Conservation (phyloP, 2,797 vertebrate species). For the Antennarius maculatus region DNA sequence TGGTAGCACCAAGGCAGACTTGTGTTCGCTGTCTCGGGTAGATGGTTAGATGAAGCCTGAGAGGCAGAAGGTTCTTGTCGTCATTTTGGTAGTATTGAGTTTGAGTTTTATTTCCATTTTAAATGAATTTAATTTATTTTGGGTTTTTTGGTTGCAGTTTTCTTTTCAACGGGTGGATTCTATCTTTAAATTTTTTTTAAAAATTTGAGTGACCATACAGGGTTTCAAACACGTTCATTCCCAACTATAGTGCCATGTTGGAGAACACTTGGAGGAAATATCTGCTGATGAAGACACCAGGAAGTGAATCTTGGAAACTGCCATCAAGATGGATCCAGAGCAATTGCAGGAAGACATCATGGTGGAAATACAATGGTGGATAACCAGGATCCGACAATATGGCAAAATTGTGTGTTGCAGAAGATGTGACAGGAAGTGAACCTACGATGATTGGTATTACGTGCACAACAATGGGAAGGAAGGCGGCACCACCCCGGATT, state of each 20-base stretch:
- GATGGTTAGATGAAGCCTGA: conserved; percentile 88
- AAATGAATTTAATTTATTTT: too few species aligned
- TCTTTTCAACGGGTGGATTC: conserved; percentile 14
- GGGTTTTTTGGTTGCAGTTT: conserved; percentile 14
- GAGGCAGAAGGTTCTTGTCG: conserved; percentile 66
- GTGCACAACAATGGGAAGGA: conserved; percentile 17
- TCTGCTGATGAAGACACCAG: conserved; percentile 50
- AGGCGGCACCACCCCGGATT: conserved; percentile 36
- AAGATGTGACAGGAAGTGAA: conserved; percentile 59
- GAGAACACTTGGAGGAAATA: conserved; percentile 49
- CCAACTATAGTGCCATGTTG: conserved; percentile 31
- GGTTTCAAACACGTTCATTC: conserved; percentile 36
- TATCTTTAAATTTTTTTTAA: conserved; percentile 24
- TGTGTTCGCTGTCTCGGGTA: conserved; percentile 83
- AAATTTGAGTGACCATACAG: conserved; percentile 44
- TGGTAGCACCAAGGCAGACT: conserved; percentile 93
- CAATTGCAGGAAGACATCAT: conserved; percentile 37
- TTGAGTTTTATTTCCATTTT: conserved; percentile 24
- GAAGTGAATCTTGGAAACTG: conserved; percentile 30
- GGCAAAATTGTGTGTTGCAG: conserved; percentile 21
- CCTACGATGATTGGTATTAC: conserved; percentile 29
- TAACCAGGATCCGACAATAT: conserved; percentile 26
- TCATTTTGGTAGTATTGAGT: conserved; percentile 70
- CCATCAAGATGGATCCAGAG: conserved; percentile 28
- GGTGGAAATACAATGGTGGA: conserved; percentile 26